These are phyloP conservation scores for Unio delphinus DNA, from an alignment of 2,888 invertebrate genomes.

Conservation along the genomic window DNA sequence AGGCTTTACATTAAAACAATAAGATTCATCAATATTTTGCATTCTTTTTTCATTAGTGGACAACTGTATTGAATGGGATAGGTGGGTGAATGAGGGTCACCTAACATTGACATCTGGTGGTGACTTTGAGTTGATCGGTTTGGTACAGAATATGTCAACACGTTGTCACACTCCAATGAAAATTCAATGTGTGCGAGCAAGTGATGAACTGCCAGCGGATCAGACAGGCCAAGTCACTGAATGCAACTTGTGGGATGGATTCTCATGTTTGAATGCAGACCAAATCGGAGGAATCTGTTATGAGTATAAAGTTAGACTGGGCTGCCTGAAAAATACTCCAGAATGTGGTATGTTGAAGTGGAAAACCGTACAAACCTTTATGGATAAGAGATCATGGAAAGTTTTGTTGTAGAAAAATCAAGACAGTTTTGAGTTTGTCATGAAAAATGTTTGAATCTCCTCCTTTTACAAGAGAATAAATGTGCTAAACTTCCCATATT, in stretches of 20 bases:
- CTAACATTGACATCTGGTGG: slow-evolving; percentile 49
- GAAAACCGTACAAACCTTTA: not conserved
- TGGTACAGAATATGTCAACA: slow-evolving; percentile 44
- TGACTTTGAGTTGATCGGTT: slow-evolving; percentile 61
- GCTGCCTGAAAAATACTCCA: slow-evolving; percentile 51
- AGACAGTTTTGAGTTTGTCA: not conserved
- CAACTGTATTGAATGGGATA: slow-evolving; percentile 59
- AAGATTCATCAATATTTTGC: too few relatives aligned
- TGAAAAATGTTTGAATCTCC: not conserved
- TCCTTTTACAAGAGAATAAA: too few relatives aligned
- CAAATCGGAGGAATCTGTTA: slow-evolving; percentile 42
- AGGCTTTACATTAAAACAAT: too few relatives aligned
- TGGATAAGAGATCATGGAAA: not conserved
- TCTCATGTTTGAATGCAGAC: slow-evolving; percentile 76
- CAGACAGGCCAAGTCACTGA: slow-evolving; percentile 50
- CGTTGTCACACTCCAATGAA: slow-evolving; percentile 53
- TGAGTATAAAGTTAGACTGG: slow-evolving; percentile 58
- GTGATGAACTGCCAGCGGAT: slow-evolving; percentile 42
- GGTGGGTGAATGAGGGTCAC: slow-evolving; percentile 61
- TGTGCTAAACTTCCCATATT: too few relatives aligned
- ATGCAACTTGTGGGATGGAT: slow-evolving; percentile 78
- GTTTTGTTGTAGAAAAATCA: not conserved
- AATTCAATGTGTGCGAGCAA: slow-evolving; percentile 63
- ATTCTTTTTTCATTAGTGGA: slow-evolving; percentile 22
- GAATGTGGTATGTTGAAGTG: slow-evolving; percentile 53